A percentile compares a stretch with the other conserved stretches of the same genome.
Conservation (phyloP, 2,888 invertebrate species). For the Nycteola revayana region DNA sequence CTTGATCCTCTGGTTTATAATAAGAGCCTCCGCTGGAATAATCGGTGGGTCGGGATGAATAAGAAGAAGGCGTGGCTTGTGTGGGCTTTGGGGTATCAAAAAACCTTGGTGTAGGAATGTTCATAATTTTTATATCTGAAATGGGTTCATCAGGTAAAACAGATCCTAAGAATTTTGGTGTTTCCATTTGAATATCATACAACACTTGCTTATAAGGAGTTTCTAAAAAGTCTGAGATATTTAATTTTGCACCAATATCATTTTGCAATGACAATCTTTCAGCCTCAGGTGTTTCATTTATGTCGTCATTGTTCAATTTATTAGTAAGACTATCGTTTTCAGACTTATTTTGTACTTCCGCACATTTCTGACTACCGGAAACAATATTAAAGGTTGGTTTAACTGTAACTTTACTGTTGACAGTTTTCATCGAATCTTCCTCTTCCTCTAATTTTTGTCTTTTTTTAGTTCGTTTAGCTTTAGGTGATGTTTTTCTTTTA, state of each 20-base stretch:
- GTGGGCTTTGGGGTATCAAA: constrained; percentile 65
- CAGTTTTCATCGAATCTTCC: constrained; percentile 20
- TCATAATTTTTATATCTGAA: constrained; percentile 81
- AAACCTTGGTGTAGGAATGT: constrained; percentile 80
- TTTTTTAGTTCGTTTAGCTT: constrained; percentile 37
- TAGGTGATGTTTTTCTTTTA: constrained; percentile 28
- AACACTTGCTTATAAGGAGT: constrained; percentile 81
- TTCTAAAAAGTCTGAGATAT: constrained; percentile 76
- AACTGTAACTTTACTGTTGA: constrained; percentile 28
- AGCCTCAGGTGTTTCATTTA: constrained; percentile 63
- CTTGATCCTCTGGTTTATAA: constrained; percentile 84
- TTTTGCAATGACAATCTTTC: constrained; percentile 66
- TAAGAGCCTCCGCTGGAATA: constrained; percentile 84
- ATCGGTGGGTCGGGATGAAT: constrained; percentile 76
- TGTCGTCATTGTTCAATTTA: constrained; percentile 42
- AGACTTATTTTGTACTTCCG: constrained; percentile 23
- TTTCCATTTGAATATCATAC: constrained; percentile 76
- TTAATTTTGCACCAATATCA: constrained; percentile 66
- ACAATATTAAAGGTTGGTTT: constrained; percentile 63
- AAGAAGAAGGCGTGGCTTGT: constrained; percentile 66
- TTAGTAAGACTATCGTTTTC: constrained; percentile 37
- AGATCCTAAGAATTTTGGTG: constrained; percentile 77
- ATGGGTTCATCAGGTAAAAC: constrained; percentile 66
- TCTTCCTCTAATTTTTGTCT: constrained; percentile 35
- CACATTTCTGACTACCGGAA: constrained; percentile 25